Evolutionary conservation across 2,797 vertebrate genomes (phyloP).

Genomic region (Eleutherodactylus coqui): DNA sequence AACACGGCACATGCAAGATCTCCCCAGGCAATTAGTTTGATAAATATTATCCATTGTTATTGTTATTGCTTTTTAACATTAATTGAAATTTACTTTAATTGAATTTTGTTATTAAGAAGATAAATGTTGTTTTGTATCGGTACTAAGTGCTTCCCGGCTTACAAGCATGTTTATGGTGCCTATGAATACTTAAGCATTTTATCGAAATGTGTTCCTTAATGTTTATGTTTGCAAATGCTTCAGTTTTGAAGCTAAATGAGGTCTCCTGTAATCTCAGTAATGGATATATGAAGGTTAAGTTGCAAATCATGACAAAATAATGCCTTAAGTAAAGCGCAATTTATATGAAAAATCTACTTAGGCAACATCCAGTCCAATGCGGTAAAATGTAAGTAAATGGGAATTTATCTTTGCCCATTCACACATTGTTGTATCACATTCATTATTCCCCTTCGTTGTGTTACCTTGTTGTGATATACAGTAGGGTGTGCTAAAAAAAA

Average conservation of each 20-base stretch:
- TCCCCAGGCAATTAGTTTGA: conserved; percentile 39
- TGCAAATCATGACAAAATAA: conserved; percentile 28
- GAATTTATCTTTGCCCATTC: background rate
- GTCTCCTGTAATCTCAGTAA: conserved; percentile 21
- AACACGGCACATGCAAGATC: conserved; percentile 3
- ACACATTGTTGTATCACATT: background rate
- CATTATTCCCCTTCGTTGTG: background rate
- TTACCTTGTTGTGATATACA: background rate
- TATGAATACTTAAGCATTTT: conserved; percentile 9
- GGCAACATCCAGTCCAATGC: background rate
- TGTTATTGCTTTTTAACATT: conserved; percentile 39
- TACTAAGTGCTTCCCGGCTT: conserved; percentile 34
- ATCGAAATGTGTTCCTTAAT: conserved; percentile 22
- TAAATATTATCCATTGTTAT: conserved; percentile 45
- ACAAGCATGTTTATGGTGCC: background rate
- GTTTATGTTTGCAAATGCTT: conserved; percentile 8
- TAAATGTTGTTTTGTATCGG: conserved; percentile 25
- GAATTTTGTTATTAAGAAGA: conserved; percentile 42
- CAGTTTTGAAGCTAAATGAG: background rate
- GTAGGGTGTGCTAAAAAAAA: too few species aligned
- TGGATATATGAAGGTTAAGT: conserved; percentile 4
- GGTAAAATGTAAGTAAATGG: background rate
- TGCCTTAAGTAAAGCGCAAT: background rate
- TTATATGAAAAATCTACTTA: background rate
- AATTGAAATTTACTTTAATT: conserved; percentile 52